These are phyloP conservation scores for Cataglyphis hispanica DNA, from an alignment of 1,140 invertebrate genomes.

Conservation along the genomic window DNA sequence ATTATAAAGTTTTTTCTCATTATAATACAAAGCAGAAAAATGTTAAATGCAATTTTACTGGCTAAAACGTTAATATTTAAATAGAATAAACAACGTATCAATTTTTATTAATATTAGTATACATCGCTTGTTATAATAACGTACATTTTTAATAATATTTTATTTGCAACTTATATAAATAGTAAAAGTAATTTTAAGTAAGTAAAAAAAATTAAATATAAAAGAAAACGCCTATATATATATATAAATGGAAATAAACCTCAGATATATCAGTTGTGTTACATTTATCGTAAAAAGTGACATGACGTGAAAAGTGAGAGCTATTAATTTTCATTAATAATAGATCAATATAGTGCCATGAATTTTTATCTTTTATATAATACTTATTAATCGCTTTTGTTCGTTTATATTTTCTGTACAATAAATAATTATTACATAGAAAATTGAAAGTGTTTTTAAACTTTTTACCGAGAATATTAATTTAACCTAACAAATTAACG, in stretches of 20 bases:
- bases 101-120: constrained; percentile 13
- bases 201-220: constrained; percentile 15
- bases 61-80: not conserved
- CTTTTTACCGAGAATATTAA: constrained; percentile 3
- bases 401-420: not conserved
- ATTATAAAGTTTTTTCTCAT: constrained; percentile 18
- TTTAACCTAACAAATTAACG: constrained; percentile 24
- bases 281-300: not conserved
- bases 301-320: not conserved
- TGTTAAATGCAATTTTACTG: not conserved
- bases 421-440: constrained; percentile 7
- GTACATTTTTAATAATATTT: not conserved
- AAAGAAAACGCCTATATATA: no score
- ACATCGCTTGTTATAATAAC: constrained; percentile 2
- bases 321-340: constrained; percentile 39
- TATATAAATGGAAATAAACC: constrained; percentile 27
- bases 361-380: constrained; percentile 34
- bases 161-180: not conserved
- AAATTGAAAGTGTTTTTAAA: constrained; percentile 4
- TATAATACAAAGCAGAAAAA: not conserved
- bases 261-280: not conserved
- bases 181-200: constrained; percentile 12
- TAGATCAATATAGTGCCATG: not conserved
- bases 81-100: not conserved
- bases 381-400: constrained; percentile 29